A percentile compares a stretch with the other conserved stretches of the same genome.
phyloP scores from a whole-genome alignment of 2,888 invertebrate genomes.

The Amphipyra tragopoginis region DNA sequence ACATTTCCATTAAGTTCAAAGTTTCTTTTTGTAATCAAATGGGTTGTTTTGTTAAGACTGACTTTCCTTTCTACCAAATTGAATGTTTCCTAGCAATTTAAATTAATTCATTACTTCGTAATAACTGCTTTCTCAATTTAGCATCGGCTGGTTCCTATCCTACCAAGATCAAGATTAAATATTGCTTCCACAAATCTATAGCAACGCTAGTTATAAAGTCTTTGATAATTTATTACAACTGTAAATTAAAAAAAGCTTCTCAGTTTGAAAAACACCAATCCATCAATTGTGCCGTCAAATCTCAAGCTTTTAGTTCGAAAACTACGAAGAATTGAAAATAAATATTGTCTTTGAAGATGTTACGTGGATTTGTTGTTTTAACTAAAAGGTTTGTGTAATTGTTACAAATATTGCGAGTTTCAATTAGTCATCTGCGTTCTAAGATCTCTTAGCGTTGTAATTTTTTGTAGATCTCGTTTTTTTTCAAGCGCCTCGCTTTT shows the following conservation, averaged over 20 bases:
- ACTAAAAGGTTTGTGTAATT: conserved; percentile 43
- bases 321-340: conserved; percentile 43
- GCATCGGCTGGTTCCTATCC: too few relatives aligned
- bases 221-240: not conserved
- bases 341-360: conserved; percentile 46
- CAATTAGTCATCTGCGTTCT: not conserved
- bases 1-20: conserved; percentile 9
- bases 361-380: conserved; percentile 49
- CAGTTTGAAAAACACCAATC: not conserved
- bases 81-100: too few relatives aligned
- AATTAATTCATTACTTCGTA: too few relatives aligned
- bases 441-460: too few relatives aligned
- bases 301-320: conserved; percentile 43
- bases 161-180: not conserved
- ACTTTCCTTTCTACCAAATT: too few relatives aligned
- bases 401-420: conserved; percentile 21
- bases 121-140: too few relatives aligned
- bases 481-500: too few relatives aligned
- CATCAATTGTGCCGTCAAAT: conserved; percentile 32
- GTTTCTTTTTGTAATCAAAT: not conserved
- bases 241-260: not conserved
- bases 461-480: too few relatives aligned
- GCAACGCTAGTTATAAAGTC: not conserved
- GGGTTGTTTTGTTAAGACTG: too few relatives aligned
- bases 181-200: not conserved